Base-by-base conservation (phyloP, 1,140 invertebrate genomes). In the Globodera rostochiensis region DNA sequence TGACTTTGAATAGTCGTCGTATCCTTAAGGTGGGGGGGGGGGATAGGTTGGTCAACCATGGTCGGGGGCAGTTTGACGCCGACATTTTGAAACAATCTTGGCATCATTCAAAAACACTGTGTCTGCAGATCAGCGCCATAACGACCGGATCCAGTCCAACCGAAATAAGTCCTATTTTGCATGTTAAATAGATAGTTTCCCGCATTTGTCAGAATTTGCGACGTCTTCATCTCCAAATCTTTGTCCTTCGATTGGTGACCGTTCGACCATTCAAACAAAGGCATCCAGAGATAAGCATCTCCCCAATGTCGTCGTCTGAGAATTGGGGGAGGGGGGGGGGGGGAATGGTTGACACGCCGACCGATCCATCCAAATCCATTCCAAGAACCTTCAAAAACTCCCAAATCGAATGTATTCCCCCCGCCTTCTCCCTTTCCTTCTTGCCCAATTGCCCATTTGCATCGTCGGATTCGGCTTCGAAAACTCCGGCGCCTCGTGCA, bases 401-500 rank as follows among this genome's bases (percentile, higher is more conserved):
- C 11, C 67, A 71, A 47, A 45, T 13, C 69, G 36, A 47, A 36
- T 71, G 69, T n/a, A 8, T 6, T 71, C 9, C 36, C 46, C 11
- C 69, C 25, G 69, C 19, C 69, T 71, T 2, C 69, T 71, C 36
- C 25, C 69, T 25, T 19, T 71, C 1, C 21, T 71, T 36, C n/a
- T 71, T 11, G 69, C 6, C 69, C 69, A 64, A 64, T 64, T 64
- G 57, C 57, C 57, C 13, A 6, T 45, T 71, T 71, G 36, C 25
- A 45, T 47, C 25, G n/a, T 71, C 25, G 74, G 74, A 76, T 36
- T 36, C 47, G 76, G 49, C 66, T 78, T 69, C 66, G 64, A 21
- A 64, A 78, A 70, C 15, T 4, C 76, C 47, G 60, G 64, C 70
- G 21, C 60, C 13, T 78, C 76, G 13, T 78, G 76, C 46, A 78